A percentile compares a stretch with the other conserved stretches of the same genome.
phyloP scores from a whole-genome alignment of 2,113 vertebrate species.

The Uria lomvia region DNA sequence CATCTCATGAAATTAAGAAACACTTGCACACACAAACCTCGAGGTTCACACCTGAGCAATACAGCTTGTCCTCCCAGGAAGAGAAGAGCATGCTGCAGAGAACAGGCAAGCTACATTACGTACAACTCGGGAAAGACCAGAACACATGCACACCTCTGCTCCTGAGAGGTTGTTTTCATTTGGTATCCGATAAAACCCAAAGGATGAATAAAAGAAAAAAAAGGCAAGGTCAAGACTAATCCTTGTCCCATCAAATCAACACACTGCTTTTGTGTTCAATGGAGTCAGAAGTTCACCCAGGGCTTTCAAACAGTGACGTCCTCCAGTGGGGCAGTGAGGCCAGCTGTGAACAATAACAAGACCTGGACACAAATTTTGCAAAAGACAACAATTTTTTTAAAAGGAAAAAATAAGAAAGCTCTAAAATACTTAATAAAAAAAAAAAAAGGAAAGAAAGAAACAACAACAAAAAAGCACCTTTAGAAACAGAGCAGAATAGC shows the following conservation, averaged over 20 bases:
- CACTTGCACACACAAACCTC: background rate
- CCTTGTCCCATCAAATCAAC: background rate
- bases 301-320: background rate
- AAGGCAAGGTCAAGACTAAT: background rate
- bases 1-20: conserved; percentile 37
- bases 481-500: background rate
- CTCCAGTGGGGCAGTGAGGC: background rate
- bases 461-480: background rate
- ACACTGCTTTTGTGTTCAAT: background rate
- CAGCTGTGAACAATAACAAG: background rate
- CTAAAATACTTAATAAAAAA: background rate
- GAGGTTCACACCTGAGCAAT: conserved; percentile 66
- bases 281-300: background rate
- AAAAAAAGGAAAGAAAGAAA: accelerated
- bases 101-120: background rate
- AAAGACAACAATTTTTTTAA: background rate
- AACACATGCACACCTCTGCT: background rate
- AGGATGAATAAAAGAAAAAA: background rate
- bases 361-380: conserved; percentile 27
- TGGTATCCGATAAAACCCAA: background rate
- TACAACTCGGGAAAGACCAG: background rate
- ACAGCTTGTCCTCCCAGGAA: conserved; percentile 11
- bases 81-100: background rate
- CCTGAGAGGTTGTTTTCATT: background rate
- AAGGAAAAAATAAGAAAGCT: background rate